Evolutionary conservation across 2,113 vertebrate species (phyloP).

Genomic region (Cromileptes altivelis): DNA sequence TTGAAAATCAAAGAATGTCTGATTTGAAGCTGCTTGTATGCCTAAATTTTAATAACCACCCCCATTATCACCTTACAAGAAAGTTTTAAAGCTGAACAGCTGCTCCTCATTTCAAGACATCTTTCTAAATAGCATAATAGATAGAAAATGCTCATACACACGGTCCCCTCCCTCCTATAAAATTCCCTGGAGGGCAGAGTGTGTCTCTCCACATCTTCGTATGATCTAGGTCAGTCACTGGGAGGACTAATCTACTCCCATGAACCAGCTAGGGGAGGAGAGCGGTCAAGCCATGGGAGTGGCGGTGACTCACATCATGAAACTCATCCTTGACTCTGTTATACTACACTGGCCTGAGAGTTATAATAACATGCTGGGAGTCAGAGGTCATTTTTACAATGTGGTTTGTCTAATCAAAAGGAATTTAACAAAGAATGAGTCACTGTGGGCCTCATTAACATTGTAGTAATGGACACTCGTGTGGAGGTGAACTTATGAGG

Average conservation of each 20-base stretch:
- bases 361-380: not conserved
- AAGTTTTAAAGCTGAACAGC: not conserved
- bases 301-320: slow-evolving; percentile 53
- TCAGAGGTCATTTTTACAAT: not conserved
- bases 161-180: slow-evolving; percentile 23
- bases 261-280: slow-evolving; percentile 22
- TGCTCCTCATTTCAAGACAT: slow-evolving; percentile 3
- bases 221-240: slow-evolving; percentile 75
- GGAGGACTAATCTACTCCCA: slow-evolving; percentile 56
- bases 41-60: not conserved
- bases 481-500: not conserved
- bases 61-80: not conserved
- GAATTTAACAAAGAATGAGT: not conserved
- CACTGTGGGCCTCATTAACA: not conserved
- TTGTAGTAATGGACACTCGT: not conserved
- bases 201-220: slow-evolving; percentile 57
- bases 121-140: slow-evolving; percentile 7
- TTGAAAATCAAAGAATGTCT: not conserved
- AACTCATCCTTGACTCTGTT: slow-evolving; percentile 16
- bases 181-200: slow-evolving; percentile 59
- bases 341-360: slow-evolving; percentile 14
- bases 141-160: slow-evolving; percentile 22
- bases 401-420: not conserved
- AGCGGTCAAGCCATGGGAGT: slow-evolving; percentile 48
- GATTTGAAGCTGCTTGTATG: not conserved